Evolutionary conservation across 2,888 invertebrate genomes (phyloP).

Genomic region (Vanessa cardui): DNA sequence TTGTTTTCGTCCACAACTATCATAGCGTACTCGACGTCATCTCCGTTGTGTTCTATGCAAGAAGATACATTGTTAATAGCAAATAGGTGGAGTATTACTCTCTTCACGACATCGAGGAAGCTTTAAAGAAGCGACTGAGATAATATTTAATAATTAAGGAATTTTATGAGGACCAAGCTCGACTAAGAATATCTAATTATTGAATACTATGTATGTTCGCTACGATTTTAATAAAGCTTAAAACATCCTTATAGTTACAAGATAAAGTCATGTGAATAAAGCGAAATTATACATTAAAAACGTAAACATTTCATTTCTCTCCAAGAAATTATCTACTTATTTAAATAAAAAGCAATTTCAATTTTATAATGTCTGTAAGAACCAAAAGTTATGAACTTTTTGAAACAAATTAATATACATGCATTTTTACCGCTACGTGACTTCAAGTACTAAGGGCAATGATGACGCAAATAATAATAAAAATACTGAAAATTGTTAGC

Average conservation of each 20-base stretch:
- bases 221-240: conserved; percentile 8
- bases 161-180: conserved; percentile 5
- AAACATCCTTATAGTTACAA: not conserved
- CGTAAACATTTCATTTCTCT: not conserved
- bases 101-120: conserved; percentile 69
- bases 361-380: not conserved
- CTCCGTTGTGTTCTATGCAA: conserved; percentile 82
- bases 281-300: not conserved
- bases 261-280: conserved; percentile 5
- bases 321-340: not conserved
- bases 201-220: not conserved
- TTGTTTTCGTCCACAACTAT: conserved; percentile 95
- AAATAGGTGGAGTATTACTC: not conserved
- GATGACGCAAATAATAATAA: conserved; percentile 69
- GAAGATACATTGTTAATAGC: conserved; percentile 31
- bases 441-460: conserved; percentile 46
- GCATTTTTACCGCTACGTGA: conserved; percentile 25
- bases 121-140: conserved; percentile 63
- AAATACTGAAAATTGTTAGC: conserved; percentile 62
- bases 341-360: conserved; percentile 8
- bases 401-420: conserved; percentile 20
- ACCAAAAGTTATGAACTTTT: conserved; percentile 2
- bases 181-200: conserved; percentile 9
- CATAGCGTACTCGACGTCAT: conserved; percentile 94
- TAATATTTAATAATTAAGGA: conserved; percentile 6